Conservation (phyloP, 2,888 invertebrate species). For the Drosophila paranaensis region DNA sequence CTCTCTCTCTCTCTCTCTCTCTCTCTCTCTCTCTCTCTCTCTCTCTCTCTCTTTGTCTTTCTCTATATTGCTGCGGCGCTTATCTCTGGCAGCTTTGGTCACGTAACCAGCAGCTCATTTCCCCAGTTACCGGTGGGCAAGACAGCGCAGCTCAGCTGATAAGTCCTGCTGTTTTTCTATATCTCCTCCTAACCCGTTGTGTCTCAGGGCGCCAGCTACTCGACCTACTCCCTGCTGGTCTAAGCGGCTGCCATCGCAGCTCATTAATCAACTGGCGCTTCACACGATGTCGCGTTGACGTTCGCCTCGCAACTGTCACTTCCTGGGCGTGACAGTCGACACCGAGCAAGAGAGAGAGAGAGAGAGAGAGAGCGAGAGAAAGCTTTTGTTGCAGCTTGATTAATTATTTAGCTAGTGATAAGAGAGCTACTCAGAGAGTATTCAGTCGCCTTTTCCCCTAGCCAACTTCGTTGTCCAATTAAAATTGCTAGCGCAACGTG, state of each 20-base stretch:
- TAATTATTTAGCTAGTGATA: constrained; percentile 74
- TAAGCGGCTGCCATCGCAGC: constrained; percentile 56
- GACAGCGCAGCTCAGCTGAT: constrained; percentile 20
- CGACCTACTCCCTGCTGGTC: constrained; percentile 1
- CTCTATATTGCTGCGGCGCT: background rate
- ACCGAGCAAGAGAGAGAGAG: constrained; percentile 2
- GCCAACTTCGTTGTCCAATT: constrained; percentile 55
- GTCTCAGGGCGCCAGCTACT: background rate
- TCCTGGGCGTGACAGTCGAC: constrained; percentile 60
- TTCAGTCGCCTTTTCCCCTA: constrained; percentile 5
- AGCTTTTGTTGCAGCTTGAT: constrained; percentile 70
- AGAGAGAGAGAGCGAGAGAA: background rate
- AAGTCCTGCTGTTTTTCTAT: constrained; percentile 63
- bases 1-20: background rate
- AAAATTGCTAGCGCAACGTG: constrained; percentile 48
- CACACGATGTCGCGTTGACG: constrained; percentile 65
- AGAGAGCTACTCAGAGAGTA: constrained; percentile 23
- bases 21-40: background rate
- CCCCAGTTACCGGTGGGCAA: constrained; percentile 60
- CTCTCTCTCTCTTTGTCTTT: background rate
- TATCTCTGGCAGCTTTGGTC: constrained; percentile 33
- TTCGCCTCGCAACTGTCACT: constrained; percentile 66
- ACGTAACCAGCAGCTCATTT: constrained; percentile 74
- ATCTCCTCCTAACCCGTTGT: constrained; percentile 48
- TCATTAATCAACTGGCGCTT: constrained; percentile 73